Base-by-base conservation (phyloP, 2,113 vertebrate species). In the Nothocercus nigrocapillus region DNA sequence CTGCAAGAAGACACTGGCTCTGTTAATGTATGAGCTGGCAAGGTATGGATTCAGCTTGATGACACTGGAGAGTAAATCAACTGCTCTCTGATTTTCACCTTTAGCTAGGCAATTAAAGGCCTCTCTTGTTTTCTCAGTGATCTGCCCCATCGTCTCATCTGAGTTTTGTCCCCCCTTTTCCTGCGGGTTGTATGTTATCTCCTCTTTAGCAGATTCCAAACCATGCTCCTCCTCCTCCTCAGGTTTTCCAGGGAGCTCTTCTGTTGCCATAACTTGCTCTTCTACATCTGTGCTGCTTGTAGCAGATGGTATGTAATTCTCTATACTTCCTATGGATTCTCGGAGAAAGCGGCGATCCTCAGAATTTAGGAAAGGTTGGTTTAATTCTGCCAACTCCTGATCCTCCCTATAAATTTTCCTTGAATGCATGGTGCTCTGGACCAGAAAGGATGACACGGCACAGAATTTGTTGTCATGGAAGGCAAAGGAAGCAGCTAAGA, bases 1-100 rank as follows among this genome's bases (percentile, higher is more conserved):
- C 92, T 97, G 95, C 99, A 99, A 85, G 98, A 99, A 8, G 98
- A 98, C 96, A 98, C 98, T 98, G 78, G 98, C 98, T 97, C 98
- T 98, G 94, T 99, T 99, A 73, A 98, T 98, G 36, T 98, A 99
- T 32, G 98, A 85, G 91, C 98, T 98, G 53, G 98, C 98, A 80
- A 98, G 66, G 21, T 97, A 94, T 38, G 98, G 98, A 86, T 98
- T 98, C 73, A 99, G 97, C 87, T 98, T 98, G 97, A 99, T 98
- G 84, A 98, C 98, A 66, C 98, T 95, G 13, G 98, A 98, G 79
- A 99, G 98, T 53, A 98, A 97, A 82, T 98, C 98, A 93, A 98
- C 80, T 44, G 98, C 98, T 97, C 98, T 99, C 95, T 98, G 97
- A 47, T 99, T 95, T 22, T 99, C 98, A 81, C n/a, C 54, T 77